phyloP scores from a whole-genome alignment of 1,140 invertebrate species.

The Papilio machaon region DNA sequence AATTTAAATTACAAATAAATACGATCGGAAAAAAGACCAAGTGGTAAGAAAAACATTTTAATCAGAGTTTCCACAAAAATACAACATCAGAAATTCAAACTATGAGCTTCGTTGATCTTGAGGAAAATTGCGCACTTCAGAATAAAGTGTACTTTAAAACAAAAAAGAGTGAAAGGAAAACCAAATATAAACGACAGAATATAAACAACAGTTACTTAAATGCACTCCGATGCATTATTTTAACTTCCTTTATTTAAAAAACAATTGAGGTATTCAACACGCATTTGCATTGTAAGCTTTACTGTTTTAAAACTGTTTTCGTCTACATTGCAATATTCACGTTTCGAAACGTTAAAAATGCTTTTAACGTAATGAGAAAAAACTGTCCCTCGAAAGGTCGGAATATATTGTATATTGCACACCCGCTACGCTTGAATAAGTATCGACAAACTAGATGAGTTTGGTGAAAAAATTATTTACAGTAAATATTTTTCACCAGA shows the following conservation, averaged over 20 bases:
- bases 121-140: background rate
- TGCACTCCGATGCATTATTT: background rate
- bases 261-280: background rate
- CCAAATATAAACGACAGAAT: background rate
- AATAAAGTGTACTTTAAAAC: background rate
- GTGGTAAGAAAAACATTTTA: no score
- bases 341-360: slow-evolving; percentile 17
- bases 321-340: slow-evolving; percentile 17
- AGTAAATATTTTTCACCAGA: background rate
- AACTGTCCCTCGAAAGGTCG: background rate
- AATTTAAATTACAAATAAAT: no score
- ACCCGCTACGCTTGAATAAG: background rate
- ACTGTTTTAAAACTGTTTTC: background rate
- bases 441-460: slow-evolving; percentile 10
- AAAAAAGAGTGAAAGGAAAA: no score
- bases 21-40: no score
- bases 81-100: background rate
- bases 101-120: background rate
- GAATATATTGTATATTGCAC: background rate
- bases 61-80: no score
- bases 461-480: slow-evolving; percentile 8
- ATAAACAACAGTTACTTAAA: background rate
- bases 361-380: slow-evolving; percentile 11
- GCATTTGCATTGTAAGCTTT: background rate
- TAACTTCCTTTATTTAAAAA: background rate